These are phyloP conservation scores for Diglossa cyanea DNA, from an alignment of 2,797 vertebrate genomes.

Conservation along the genomic window DNA sequence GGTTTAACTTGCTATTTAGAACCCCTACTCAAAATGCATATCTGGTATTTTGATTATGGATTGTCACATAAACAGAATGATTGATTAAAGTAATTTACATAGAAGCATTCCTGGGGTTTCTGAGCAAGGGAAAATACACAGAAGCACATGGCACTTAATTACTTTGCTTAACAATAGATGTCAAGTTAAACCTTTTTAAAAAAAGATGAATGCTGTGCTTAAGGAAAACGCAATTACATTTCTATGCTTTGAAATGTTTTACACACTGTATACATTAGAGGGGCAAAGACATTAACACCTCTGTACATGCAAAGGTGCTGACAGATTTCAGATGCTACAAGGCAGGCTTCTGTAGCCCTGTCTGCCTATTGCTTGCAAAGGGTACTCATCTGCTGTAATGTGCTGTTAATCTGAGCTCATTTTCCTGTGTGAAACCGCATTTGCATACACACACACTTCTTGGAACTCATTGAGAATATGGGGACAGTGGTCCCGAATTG, in stretches of 20 bases:
- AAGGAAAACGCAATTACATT: conserved; percentile 51
- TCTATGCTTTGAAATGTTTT: conserved; percentile 57
- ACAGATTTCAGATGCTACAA: conserved; percentile 39
- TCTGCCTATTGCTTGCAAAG: background rate
- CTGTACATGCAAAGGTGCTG: conserved; percentile 12
- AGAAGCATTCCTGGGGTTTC: conserved; percentile 48
- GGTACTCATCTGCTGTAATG: background rate
- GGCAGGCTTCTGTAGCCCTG: conserved; percentile 20
- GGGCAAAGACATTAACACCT: conserved; percentile 27
- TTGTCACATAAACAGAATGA: conserved; percentile 63
- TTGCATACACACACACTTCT: conserved; percentile 39
- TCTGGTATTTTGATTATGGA: conserved; percentile 65
- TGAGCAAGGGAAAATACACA: conserved; percentile 41
- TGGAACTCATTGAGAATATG: background rate
- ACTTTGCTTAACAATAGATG: conserved; percentile 66
- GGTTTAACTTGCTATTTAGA: conserved; percentile 46
- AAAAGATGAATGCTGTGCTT: conserved; percentile 51
- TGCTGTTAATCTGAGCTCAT: conserved; percentile 40
- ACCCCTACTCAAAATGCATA: conserved; percentile 38
- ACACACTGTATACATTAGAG: conserved; percentile 21
- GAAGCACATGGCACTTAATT: conserved; percentile 64
- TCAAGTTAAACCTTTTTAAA: conserved; percentile 61
- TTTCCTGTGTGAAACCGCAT: conserved; percentile 4
- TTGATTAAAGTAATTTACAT: conserved; percentile 68
- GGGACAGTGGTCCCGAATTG: background rate